phyloP scores from a whole-genome alignment of 2,888 invertebrate genomes.

The Nemotelus pantherinus region DNA sequence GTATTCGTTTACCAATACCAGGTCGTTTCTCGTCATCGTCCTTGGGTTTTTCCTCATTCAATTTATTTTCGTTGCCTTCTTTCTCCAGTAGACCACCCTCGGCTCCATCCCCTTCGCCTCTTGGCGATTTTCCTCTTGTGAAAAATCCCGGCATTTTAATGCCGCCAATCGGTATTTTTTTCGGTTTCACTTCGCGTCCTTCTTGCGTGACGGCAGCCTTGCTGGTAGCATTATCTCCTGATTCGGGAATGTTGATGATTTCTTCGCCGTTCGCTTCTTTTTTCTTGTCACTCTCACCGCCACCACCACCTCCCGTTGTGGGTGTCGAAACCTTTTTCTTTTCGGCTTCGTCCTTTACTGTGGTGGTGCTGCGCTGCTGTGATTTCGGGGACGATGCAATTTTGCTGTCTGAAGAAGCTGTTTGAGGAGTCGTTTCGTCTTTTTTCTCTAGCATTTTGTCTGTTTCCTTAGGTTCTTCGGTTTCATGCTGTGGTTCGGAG shows the following conservation, averaged over 20 bases:
- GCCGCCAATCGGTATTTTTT: slow-evolving; percentile 87
- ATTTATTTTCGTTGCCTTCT: slow-evolving; percentile 60
- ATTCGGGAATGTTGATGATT: slow-evolving; percentile 43
- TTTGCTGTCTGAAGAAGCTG: slow-evolving; percentile 27
- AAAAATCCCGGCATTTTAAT: slow-evolving; percentile 89
- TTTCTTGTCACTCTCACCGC: slow-evolving; percentile 12
- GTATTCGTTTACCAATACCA: slow-evolving; percentile 65
- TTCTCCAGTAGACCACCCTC: slow-evolving; percentile 66
- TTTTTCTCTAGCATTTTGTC: slow-evolving; percentile 62
- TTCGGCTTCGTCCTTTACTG: not conserved
- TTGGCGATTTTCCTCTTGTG: slow-evolving; percentile 78
- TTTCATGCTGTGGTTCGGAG: slow-evolving; percentile 60
- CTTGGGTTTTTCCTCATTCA: slow-evolving; percentile 53
- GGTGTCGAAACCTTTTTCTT: slow-evolving; percentile 18
- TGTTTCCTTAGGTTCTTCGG: slow-evolving; percentile 64
- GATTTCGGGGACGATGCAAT: slow-evolving; percentile 7
- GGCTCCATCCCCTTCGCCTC: slow-evolving; percentile 70
- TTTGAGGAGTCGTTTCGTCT: slow-evolving; percentile 38
- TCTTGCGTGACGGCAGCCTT: slow-evolving; percentile 66
- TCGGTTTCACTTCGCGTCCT: slow-evolving; percentile 79
- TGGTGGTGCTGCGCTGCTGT: not conserved
- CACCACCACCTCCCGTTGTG: slow-evolving; percentile 1
- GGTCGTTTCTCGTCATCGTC: slow-evolving; percentile 60
- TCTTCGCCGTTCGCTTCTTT: slow-evolving; percentile 46
- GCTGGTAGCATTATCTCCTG: slow-evolving; percentile 21